Conservation (phyloP, 2,888 invertebrate species). For the Stegophylla sp. region DNA sequence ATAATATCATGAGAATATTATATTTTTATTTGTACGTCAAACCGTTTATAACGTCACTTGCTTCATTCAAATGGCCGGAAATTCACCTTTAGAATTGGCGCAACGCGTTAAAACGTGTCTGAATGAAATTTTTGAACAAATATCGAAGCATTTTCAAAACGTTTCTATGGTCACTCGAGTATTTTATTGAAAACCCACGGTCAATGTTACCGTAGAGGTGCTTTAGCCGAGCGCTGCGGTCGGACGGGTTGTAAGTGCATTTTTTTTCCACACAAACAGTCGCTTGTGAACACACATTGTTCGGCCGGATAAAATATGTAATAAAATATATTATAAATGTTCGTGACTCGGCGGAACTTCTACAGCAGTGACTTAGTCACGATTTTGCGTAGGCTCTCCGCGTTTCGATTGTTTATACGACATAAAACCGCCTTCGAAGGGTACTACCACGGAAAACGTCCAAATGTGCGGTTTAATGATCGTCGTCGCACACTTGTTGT, state of each 20-base stretch:
- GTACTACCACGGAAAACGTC: neutral
- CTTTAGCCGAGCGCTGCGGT: neutral
- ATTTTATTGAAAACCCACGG: neutral
- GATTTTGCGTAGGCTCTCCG: neutral
- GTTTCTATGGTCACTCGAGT: no score
- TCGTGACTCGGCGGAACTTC: conserved; percentile 44
- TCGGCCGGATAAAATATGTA: conserved; percentile 22
- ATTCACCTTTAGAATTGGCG: no score
- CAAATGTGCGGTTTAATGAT: neutral
- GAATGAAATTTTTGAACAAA: no score
- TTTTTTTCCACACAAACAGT: neutral
- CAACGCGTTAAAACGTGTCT: no score
- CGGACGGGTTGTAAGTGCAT: neutral
- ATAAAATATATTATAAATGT: neutral
- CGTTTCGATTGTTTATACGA: conserved; percentile 18
- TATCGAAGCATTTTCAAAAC: no score
- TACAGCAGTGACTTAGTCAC: conserved; percentile 16
- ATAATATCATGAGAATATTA: no score
- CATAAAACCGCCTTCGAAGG: neutral
- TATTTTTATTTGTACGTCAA: no score
- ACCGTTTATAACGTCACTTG: no score
- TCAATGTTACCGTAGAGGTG: neutral
- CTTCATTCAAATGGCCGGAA: no score
- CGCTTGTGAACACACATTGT: conserved; percentile 16
- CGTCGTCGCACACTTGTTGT: neutral